Evolutionary conservation across 1,140 invertebrate species (phyloP).

Genomic region (Hetaerina americana): DNA sequence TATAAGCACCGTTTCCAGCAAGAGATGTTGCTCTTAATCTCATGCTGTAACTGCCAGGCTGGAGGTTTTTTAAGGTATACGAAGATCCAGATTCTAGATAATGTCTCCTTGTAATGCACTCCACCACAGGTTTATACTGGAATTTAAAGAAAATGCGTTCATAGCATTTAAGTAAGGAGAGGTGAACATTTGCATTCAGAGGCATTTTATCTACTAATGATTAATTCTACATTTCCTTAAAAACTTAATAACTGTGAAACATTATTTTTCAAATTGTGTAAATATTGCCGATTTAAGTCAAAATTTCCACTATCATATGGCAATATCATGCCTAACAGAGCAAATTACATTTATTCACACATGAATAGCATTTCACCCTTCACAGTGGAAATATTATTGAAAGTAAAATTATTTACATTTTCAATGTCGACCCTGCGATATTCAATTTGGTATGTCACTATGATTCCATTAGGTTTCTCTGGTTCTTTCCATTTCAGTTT

Average conservation of each 20-base stretch:
- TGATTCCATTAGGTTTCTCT: slow-evolving; percentile 67
- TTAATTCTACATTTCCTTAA: neutral
- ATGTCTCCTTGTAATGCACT: slow-evolving; percentile 41
- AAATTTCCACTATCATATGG: too few species aligned
- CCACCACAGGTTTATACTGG: slow-evolving; percentile 23
- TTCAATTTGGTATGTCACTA: slow-evolving; percentile 68
- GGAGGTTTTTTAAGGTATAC: slow-evolving; percentile 34
- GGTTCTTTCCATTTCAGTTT: slow-evolving; percentile 62
- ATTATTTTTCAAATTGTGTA: too few species aligned
- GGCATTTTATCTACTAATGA: neutral
- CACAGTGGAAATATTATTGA: too few species aligned
- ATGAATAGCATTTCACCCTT: too few species aligned
- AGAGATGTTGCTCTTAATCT: slow-evolving; percentile 63
- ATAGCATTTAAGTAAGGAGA: neutral
- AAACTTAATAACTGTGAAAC: too few species aligned
- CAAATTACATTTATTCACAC: too few species aligned
- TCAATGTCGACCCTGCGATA: slow-evolving; percentile 48
- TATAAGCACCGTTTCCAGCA: slow-evolving; percentile 57
- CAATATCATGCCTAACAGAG: too few species aligned
- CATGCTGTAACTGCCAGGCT: slow-evolving; percentile 73
- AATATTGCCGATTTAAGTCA: too few species aligned
- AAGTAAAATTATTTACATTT: too few species aligned
- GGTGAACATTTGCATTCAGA: slow-evolving; percentile 14
- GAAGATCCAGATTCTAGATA: slow-evolving; percentile 26
- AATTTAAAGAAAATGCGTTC: neutral